Conservation (phyloP, 2,797 vertebrate species). For the Varecia variegata region DNA sequence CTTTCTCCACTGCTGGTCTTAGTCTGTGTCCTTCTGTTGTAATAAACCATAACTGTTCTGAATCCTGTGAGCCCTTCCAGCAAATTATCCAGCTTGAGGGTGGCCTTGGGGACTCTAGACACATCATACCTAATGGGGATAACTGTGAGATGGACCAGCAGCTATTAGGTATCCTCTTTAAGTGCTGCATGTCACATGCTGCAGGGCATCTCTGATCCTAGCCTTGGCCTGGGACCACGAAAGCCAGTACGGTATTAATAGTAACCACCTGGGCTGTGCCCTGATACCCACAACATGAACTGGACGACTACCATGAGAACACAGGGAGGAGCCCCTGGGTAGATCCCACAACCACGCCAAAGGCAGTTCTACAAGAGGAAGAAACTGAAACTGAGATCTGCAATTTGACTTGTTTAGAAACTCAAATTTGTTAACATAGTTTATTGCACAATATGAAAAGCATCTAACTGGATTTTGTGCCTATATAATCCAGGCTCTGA, state of each 20-base stretch:
- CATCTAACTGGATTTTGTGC: neutral
- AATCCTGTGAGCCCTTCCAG: neutral
- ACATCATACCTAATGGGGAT: neutral
- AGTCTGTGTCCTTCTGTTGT: neutral
- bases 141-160: neutral
- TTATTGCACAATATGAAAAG: neutral
- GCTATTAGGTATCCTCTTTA: neutral
- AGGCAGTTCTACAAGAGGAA: neutral
- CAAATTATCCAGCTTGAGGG: neutral
- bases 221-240: neutral
- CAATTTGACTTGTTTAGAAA: no score
- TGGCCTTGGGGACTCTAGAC: neutral
- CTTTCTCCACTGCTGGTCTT: neutral
- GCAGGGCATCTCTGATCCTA: neutral
- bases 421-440: neutral
- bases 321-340: rapidly evolving
- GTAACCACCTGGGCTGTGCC: neutral
- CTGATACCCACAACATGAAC: neutral
- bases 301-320: neutral
- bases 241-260: neutral
- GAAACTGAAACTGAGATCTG: neutral
- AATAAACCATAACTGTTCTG: neutral
- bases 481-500: neutral
- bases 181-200: neutral
- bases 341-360: neutral